Conservation (phyloP, 2,888 invertebrate species). For the Aspidiotus destructor region DNA sequence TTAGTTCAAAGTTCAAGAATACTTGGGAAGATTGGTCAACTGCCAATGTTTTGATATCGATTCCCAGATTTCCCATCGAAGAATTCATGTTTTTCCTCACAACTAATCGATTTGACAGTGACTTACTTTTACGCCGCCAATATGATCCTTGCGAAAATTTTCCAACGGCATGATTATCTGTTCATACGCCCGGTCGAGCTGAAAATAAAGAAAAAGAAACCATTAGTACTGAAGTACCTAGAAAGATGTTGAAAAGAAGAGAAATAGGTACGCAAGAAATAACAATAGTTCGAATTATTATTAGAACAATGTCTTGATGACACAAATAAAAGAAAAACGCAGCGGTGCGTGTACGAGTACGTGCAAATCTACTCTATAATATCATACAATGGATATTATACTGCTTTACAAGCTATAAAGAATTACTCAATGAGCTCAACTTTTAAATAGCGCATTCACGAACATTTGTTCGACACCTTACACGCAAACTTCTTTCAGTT, state of each 20-base stretch:
- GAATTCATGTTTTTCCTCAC: not conserved
- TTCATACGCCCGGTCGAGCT: conserved; percentile 85
- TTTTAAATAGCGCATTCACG: no score
- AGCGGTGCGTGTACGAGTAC: not conserved
- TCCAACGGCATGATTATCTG: conserved; percentile 90
- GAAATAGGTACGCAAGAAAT: not conserved
- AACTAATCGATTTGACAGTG: no score
- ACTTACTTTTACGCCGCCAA: conserved; percentile 83
- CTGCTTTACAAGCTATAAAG: no score
- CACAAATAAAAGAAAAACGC: not conserved
- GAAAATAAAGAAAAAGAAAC: conserved; percentile 43
- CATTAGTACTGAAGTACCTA: not conserved
- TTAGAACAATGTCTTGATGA: not conserved
- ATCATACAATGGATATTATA: no score
- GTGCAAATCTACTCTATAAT: no score
- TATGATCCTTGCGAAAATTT: conserved; percentile 85
- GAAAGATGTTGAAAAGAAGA: not conserved
- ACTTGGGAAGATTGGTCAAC: no score
- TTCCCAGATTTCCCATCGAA: no score
- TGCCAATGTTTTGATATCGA: not conserved
- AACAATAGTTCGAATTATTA: not conserved
- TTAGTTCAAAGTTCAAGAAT: no score
- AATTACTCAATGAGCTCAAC: no score
- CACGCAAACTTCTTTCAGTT: no score
- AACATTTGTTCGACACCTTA: no score